Base-by-base conservation (phyloP, 2,888 invertebrate species). In the Melanchra persicariae region DNA sequence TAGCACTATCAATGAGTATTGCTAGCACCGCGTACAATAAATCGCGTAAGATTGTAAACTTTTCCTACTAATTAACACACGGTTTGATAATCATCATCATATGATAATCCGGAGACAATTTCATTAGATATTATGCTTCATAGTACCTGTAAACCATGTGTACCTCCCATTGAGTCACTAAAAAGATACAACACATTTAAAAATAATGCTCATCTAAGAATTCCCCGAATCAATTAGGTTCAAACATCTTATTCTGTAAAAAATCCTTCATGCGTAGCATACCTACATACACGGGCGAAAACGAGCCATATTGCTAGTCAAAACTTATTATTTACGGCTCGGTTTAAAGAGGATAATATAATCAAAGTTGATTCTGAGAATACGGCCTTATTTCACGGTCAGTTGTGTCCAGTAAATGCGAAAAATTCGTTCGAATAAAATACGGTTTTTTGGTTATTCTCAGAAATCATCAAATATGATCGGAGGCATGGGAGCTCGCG, bases 361-460 rank as follows among this genome's bases (percentile, higher is more conserved):
- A 85, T 84, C 85, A 85, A 79, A 89, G 89, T 89, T 88, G 88
- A 90, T 93, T 93, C 93, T 88, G 75, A 85, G 93, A 91, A 93
- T 34, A 54, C 60, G 9, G 43, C 49, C 87, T 89, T 91, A 94
- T 94, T 94, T 94, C 92, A 94, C 90, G 93, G 90, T 91, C 90
- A 91, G 93, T 93, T 94, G 88, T 85, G 73, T 86, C 82, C 77
- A 84, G 80, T 90, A 88, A 88, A 79, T 71, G 86, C 76, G 75
- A 81, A 82, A 82, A 68, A 68, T 58, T 65, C 51, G 49, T 55
- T 43, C 22, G 54, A 64, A 64, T 62, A 55, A 60, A 54, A 54
- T 64, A 65, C 30, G 45, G n/a, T 45, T 71, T 77, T 82, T 45
- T 51, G 37, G 22, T 51, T 66, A 54, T 85, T 85, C 85, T 68